phyloP scores from a whole-genome alignment of 1,140 invertebrate genomes.

The Apis cerana region DNA sequence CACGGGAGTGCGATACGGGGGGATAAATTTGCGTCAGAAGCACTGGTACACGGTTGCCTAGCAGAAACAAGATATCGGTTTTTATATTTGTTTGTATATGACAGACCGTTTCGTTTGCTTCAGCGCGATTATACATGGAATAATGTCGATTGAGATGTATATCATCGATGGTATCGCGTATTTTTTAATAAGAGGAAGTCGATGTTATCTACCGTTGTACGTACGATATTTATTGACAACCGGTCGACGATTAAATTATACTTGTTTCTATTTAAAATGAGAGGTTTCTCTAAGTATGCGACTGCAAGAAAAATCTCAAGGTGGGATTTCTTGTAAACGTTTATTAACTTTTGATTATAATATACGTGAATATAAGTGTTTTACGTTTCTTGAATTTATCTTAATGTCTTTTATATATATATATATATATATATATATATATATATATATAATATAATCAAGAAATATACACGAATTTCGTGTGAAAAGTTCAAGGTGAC shows the following conservation, averaged over 20 bases:
- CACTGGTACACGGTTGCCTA: not conserved
- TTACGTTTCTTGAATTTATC: no score
- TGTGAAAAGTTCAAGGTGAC: no score
- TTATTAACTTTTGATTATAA: not conserved
- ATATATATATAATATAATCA: no score
- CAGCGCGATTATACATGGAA: not conserved
- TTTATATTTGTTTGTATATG: slow-evolving; percentile 12
- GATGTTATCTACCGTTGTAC: not conserved
- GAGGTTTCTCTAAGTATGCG: not conserved
- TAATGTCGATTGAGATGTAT: not conserved
- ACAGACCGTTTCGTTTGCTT: not conserved
- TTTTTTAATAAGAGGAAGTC: not conserved
- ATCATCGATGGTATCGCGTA: not conserved
- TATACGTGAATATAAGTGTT: no score
- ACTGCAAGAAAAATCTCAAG: not conserved
- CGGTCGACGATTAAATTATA: not conserved
- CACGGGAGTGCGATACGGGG: not conserved
- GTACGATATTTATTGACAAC: not conserved
- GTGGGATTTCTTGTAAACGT: not conserved
- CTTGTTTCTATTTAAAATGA: not conserved
- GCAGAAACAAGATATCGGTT: not conserved
- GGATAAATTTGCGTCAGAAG: slow-evolving; percentile 35
- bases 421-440: no score
- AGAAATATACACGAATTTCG: no score
- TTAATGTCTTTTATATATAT: no score